Evolutionary conservation across 2,888 invertebrate genomes (phyloP), one percentile per base, ranked within the genome.

Genomic region (Lasioglossum zephyrum): DNA sequence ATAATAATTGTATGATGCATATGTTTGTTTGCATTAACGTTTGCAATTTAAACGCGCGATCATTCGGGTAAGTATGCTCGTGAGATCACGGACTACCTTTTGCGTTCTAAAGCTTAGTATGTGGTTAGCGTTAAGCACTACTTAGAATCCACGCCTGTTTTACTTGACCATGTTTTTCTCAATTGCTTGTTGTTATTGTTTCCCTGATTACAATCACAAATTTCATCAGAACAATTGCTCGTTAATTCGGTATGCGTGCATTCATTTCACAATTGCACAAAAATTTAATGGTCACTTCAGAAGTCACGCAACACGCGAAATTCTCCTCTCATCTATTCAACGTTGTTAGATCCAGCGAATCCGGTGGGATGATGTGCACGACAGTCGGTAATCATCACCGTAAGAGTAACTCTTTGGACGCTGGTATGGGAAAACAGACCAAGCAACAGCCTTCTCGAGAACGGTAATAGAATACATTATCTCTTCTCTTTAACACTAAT

Each of bases 401-500:
- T 84, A 98, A 98, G 95, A 97, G 98, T 22, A 98, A 98, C 93
- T 98, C 98, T 16, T 95, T 98, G 57, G 98, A 98, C 95, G 98
- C 97, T 88, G 95, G 97, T 75, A 96, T 95, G 87, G 95, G 94
- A 87, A 95, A 92, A 92, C 96, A 93, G 95, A 96, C 93, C 91
- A 95, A 93, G 92, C 95, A 91, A 93, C 95, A 94, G 87, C 95
- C 96, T 88, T 95, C 95, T 90, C 96, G 96, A 92, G 96, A 96
- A 94, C 95, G 96, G 96, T 96, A 92, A 39, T 70, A 75, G 66
- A 39, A 69, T 69, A 57, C 69, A 36, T 16, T 39, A 69, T 22
- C 18, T 36, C 2, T 18, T 39, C 22, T 18, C 6, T 26, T 26
- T 16, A 11, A 13, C 44, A 36, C 47, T 47, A 47, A 47, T 13